Base-by-base conservation (phyloP, 2,888 invertebrate genomes). In the Copidosoma aretas region DNA sequence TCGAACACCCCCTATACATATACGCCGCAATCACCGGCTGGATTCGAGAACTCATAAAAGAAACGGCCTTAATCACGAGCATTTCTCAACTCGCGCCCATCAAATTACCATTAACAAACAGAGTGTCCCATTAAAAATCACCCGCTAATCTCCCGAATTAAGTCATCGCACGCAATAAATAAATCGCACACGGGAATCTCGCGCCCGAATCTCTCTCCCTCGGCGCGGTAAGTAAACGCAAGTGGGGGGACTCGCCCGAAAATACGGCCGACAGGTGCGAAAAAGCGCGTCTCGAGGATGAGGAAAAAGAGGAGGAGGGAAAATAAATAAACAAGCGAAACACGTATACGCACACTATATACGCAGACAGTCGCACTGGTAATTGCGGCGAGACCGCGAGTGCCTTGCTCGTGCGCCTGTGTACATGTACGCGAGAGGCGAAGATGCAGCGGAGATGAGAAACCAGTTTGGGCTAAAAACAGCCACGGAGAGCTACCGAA, bases 401-500 rank as follows among this genome's bases (percentile, higher is more conserved):
- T 12, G 43, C 17, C 41, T n/a, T n/a, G n/a, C n/a, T n/a, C n/a
- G n/a, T 41, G 41, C 41, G 41, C 10, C 41, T 41, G 43, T 46
- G 43, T 12, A 46, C 4, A 46, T 17, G 12, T 46, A 46, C 41
- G 43, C 43, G 43, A n/a, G 46, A 46, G 46, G 46, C 14, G 53
- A 53, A 21, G 21, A 32, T 5, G 53, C 53, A 14, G 53, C 53
- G 17, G 46, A 32, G 46, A 15, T n/a, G 22, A 19, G 19, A 53
- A 53, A 53, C 53, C 21, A 19, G 53, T 53, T 53, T 53, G 53
- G 53, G 21, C 22, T 22, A 53, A 53, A 53, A 53, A 53, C 53
- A 53, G 53, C 53, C 53, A 53, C 51, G 51, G 32, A 32, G 59
- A 25, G 51, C 43, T 53, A 64, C 64, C 51, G 46, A 49, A 59